Evolutionary conservation across 2,888 invertebrate species (phyloP).

Genomic region (Crocallis elinguaria): DNA sequence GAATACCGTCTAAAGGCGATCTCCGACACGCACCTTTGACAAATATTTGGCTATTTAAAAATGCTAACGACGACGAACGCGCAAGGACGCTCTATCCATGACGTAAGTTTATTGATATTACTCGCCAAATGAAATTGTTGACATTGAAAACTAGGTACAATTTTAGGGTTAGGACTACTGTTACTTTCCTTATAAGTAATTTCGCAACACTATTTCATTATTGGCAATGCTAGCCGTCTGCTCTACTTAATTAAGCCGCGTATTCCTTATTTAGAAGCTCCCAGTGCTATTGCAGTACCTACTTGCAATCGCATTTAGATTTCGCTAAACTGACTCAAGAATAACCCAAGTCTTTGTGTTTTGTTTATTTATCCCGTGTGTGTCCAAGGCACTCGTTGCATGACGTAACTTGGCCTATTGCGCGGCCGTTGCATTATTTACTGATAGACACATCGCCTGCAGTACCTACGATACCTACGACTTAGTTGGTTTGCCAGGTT

Average conservation of each 20-base stretch:
- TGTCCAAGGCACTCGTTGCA: conserved; percentile 40
- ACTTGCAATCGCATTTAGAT: conserved; percentile 17
- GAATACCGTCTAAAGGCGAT: neutral
- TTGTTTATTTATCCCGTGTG: conserved; percentile 11
- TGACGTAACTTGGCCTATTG: conserved; percentile 72
- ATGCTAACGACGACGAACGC: conserved; percentile 14
- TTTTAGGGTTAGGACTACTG: neutral
- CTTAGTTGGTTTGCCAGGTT: conserved; percentile 43
- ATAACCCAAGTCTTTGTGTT: conserved; percentile 13
- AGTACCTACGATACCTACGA: neutral
- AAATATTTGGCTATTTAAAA: conserved; percentile 23
- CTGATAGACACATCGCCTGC: conserved; percentile 45
- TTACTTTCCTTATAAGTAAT: no score
- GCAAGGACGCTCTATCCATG: conserved; percentile 21
- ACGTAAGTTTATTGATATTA: conserved; percentile 26
- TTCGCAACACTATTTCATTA: no score
- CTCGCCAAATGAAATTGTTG: neutral
- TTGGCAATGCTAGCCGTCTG: conserved; percentile 5
- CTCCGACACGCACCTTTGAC: conserved; percentile 7
- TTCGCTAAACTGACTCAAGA: conserved; percentile 7
- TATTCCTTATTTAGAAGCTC: conserved; percentile 9
- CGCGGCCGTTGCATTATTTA: conserved; percentile 65
- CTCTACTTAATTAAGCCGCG: conserved; percentile 8
- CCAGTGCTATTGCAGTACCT: conserved; percentile 10
- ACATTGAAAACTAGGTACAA: neutral